Percentiles rank a stretch among this genome's conserved stretches.
Conservation (phyloP, 2,797 vertebrate species). For the Petrocephalus schoutedeni region DNA sequence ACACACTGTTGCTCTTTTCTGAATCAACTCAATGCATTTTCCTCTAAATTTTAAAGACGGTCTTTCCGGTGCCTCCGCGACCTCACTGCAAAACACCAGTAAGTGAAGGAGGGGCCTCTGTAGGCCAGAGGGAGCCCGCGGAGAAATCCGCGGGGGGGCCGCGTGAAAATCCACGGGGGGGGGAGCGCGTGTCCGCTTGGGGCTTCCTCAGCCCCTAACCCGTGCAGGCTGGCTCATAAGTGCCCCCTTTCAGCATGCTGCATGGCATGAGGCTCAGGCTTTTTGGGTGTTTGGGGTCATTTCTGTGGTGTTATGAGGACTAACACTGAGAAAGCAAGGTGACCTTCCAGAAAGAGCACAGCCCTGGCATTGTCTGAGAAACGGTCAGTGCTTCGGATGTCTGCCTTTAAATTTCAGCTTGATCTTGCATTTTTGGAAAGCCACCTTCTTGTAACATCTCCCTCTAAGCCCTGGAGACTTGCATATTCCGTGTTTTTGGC, state of each 20-base stretch:
- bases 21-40: conserved; percentile 39
- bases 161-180: not conserved
- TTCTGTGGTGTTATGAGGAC: conserved; percentile 14
- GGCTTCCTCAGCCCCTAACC: conserved; percentile 20
- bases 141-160: not conserved
- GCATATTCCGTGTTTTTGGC: not conserved
- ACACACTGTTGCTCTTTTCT: not conserved
- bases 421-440: conserved; percentile 6
- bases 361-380: not conserved
- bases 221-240: conserved; percentile 8
- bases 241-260: conserved; percentile 32
- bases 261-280: conserved; percentile 25
- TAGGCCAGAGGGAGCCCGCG: conserved; percentile 28
- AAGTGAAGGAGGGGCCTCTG: conserved; percentile 55
- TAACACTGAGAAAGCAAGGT: conserved; percentile 24
- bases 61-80: conserved; percentile 80
- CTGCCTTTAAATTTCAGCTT: not conserved
- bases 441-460: conserved; percentile 15
- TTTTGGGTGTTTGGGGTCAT: conserved; percentile 9
- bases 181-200: not conserved
- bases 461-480: not conserved
- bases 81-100: conserved; percentile 86
- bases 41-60: conserved; percentile 72
- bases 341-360: not conserved
- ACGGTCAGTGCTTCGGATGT: not conserved